Evolutionary conservation across 2,113 vertebrate genomes (phyloP).

Genomic region (Mastomys natalensis): DNA sequence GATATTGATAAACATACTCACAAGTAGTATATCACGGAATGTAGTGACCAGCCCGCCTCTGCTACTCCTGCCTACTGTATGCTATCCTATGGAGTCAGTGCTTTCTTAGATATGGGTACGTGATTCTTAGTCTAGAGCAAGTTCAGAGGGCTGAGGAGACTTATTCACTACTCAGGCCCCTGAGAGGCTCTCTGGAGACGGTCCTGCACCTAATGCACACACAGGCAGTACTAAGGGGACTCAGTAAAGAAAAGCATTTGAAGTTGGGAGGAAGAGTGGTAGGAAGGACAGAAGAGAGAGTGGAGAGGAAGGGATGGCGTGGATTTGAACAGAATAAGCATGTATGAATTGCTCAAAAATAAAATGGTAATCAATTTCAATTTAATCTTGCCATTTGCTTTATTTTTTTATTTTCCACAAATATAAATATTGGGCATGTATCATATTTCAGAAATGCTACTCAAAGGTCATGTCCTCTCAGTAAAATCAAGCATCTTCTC

Average conservation of each 20-base stretch:
- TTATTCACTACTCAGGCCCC: not conserved
- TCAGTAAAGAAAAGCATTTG: not conserved
- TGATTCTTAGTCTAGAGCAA: not conserved
- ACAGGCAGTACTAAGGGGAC: not conserved
- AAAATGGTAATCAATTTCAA: not conserved
- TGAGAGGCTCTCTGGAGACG: not conserved
- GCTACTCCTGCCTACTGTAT: not conserved
- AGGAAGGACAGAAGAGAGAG: no score
- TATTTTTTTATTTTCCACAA: not conserved
- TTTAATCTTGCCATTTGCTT: not conserved
- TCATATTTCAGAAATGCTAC: not conserved
- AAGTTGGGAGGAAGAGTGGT: not conserved
- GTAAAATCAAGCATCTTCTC: not conserved
- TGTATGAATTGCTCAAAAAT: not conserved
- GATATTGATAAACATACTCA: not conserved
- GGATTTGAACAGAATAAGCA: not conserved
- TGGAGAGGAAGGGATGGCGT: not conserved
- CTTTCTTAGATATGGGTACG: not conserved
- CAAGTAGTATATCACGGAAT: not conserved
- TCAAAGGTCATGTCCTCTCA: not conserved
- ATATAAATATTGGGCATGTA: not conserved
- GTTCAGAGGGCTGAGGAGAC: not conserved
- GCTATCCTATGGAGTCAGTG: not conserved
- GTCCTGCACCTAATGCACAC: not conserved
- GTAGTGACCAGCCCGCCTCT: not conserved